These are phyloP conservation scores for Calosoma granatense DNA, from an alignment of 1,140 invertebrate genomes.

Conservation along the genomic window DNA sequence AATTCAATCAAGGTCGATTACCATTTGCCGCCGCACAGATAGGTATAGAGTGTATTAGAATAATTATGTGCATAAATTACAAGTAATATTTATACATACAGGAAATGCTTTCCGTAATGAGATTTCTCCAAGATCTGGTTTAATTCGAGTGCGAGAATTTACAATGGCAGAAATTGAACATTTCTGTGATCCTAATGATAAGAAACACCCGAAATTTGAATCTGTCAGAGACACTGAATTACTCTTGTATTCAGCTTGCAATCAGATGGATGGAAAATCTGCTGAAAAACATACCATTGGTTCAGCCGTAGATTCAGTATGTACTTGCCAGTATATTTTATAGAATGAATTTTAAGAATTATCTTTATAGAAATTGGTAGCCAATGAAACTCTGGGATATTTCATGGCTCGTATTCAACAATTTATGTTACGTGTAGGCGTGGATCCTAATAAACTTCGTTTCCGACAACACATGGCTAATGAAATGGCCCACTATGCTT, in stretches of 20 bases:
- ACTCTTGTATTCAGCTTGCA: constrained; percentile 85
- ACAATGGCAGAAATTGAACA: constrained; percentile 99
- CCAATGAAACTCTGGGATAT: constrained; percentile 95
- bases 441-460: constrained; percentile 74
- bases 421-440: constrained; percentile 81
- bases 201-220: constrained; percentile 86
- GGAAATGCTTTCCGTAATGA: constrained; percentile 98
- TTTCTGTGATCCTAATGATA: constrained; percentile 89
- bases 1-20: constrained; percentile 93
- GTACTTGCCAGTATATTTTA: constrained; percentile 34
- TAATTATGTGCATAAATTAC: constrained; percentile 4
- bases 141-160: constrained; percentile 94
- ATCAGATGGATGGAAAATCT: constrained; percentile 90
- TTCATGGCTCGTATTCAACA: constrained; percentile 93
- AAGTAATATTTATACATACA: constrained; percentile 13
- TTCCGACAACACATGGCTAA: constrained; percentile 98
- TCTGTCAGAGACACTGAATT: constrained; percentile 63
- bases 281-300: constrained; percentile 62
- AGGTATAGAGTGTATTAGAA: constrained; percentile 41
- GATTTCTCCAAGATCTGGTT: constrained; percentile 94
- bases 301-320: constrained; percentile 58
- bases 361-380: constrained; percentile 64
- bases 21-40: constrained; percentile 99
- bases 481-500: constrained; percentile 99
- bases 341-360: background rate